Conservation (phyloP, 2,888 invertebrate genomes). For the Leucoptera coffeella region DNA sequence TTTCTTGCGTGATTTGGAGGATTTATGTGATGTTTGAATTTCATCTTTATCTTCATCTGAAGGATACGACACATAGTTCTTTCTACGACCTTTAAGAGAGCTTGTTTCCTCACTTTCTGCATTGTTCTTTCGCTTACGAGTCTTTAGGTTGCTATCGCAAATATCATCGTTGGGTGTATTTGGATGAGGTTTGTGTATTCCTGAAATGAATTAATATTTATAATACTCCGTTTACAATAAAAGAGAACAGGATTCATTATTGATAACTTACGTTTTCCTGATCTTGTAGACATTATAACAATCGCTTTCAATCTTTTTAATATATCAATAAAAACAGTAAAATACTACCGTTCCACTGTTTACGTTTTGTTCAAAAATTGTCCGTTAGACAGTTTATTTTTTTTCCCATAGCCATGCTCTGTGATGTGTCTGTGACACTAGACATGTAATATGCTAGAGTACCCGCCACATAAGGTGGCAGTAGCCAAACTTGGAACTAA, state of each 20-base stretch:
- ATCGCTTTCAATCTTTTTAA: no score
- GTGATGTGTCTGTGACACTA: no score
- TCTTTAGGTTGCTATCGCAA: slow-evolving; percentile 10
- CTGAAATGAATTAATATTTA: slow-evolving; percentile 13
- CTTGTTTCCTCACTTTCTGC: slow-evolving; percentile 14
- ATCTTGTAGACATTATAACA: slow-evolving; percentile 34
- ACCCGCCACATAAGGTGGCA: no score
- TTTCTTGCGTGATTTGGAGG: slow-evolving; percentile 10
- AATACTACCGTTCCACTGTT: no score
- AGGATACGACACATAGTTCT: no score
- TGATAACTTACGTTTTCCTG: slow-evolving; percentile 30
- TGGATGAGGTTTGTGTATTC: slow-evolving; percentile 20
- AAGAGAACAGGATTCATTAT: not conserved
- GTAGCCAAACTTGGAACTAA: no score
- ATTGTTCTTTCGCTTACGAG: slow-evolving; percentile 22
- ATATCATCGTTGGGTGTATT: no score
- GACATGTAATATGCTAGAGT: no score
- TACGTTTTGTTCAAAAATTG: no score
- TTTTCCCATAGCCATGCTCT: no score
- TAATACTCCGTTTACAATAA: slow-evolving; percentile 2
- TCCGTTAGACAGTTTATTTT: no score
- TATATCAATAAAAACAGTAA: no score
- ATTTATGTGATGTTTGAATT: slow-evolving; percentile 8
- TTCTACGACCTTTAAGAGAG: slow-evolving; percentile 2
- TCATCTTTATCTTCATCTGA: slow-evolving; percentile 8